Evolutionary conservation across 2,888 invertebrate species (phyloP), one percentile per base, ranked within the genome.

Genomic region (Plusia festucae): DNA sequence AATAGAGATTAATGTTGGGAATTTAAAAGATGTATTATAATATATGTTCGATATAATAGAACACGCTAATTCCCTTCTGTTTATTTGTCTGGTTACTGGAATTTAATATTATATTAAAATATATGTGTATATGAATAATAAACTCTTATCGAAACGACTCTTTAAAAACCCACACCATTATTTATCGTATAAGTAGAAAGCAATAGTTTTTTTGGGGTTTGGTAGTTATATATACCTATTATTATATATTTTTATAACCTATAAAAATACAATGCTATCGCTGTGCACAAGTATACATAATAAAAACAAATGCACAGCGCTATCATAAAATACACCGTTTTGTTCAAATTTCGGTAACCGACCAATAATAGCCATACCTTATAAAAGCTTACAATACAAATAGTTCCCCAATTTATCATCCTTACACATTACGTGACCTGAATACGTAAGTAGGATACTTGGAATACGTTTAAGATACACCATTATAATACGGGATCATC

Each of bases 1-100:
- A 91, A 93, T 93, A 89, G 83, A 89, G 91, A 94, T 93, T 91
- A 89, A 94, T 93, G 89, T 78, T 65, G 63, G 9, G 20, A 55
- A 15, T 44, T 51, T n/a, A 16, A 49, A 16, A n/a, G 11, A 55
- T 20, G 32, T 40, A 34, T 59, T 27, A 22, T 40, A 34, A 52
- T 27, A 22, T 22, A 34, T 59, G 60, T 54, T 52, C 46, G 55
- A 56, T 61, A n/a, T 58, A 53, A 60, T 49, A 53, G 30, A 55
- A 63, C n/a, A 40, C 27, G 59, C 40, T 30, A 32, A 20, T 49
- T 34, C 61, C 27, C 30, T 51, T 65, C 30, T 56, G 40, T 51
- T 3, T 8, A 32, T 76, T 20, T 71, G 65, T 30, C 8, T 30
- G 30, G 9, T 60, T 56, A 61, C 72, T 40, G 5, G 40, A 40